Evolutionary conservation across 2,797 vertebrate species (phyloP).

Genomic region (Fringilla coelebs): DNA sequence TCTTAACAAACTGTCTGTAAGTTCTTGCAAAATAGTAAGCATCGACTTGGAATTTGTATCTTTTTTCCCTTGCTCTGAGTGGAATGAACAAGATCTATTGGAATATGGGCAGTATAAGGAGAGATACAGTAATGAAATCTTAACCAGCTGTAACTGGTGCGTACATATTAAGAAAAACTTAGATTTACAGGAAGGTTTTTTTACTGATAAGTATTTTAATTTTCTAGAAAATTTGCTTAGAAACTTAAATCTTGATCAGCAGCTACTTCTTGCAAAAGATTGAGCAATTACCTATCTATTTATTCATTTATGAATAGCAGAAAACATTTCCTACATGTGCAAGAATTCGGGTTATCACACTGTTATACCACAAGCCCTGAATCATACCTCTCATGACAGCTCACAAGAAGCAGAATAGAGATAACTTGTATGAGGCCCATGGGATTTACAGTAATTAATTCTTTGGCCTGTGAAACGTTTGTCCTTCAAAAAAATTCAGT

Average conservation of each 20-base stretch:
- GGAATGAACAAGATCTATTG: not conserved
- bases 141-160: not conserved
- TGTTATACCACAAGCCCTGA: not conserved
- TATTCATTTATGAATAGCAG: slow-evolving; percentile 6
- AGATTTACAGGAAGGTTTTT: not conserved
- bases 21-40: slow-evolving; percentile 18
- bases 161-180: not conserved
- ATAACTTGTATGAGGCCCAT: not conserved
- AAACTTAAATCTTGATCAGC: not conserved
- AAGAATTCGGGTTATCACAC: not conserved
- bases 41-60: not conserved
- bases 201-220: not conserved
- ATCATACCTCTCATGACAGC: not conserved
- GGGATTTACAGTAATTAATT: not conserved
- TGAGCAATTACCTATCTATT: not conserved
- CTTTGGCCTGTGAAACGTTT: not conserved
- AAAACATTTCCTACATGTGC: not conserved
- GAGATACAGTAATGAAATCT: not conserved
- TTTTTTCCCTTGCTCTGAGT: not conserved
- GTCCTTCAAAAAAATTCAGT: not conserved
- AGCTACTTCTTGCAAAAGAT: not conserved
- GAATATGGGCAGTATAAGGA: not conserved
- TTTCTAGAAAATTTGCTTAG: not conserved
- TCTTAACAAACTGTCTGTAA: not conserved
- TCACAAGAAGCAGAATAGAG: not conserved